Evolutionary conservation across 30 jellyfish, hydroid and myxozoan genomes (phyloP).

Genomic region (Mastigias papua): DNA sequence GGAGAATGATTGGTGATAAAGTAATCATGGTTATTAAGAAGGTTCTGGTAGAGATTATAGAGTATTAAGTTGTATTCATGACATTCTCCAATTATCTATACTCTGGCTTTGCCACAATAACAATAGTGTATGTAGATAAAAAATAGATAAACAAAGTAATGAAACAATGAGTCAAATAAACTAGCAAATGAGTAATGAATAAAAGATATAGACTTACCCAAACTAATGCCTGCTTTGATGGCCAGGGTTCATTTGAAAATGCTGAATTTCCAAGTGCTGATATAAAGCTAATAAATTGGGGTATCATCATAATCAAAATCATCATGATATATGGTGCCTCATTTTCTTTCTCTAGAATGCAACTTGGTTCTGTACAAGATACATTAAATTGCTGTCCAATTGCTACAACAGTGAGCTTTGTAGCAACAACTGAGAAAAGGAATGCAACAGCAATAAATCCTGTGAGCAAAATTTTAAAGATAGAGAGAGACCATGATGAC

Average conservation of each 20-base stretch:
- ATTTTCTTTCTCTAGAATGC: slow-evolving; percentile 4
- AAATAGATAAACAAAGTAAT: too few relatives aligned
- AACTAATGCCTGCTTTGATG: slow-evolving; percentile 57
- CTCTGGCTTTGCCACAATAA: not conserved
- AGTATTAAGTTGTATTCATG: too few relatives aligned
- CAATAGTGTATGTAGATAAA: too few relatives aligned
- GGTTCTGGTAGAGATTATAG: too few relatives aligned
- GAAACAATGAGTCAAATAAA: not conserved
- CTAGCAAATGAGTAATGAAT: not conserved
- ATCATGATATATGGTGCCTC: slow-evolving; percentile 75
- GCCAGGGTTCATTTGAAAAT: slow-evolving; percentile 79
- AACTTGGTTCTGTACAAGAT: not conserved
- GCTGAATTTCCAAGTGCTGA: slow-evolving; percentile 65
- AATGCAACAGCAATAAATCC: slow-evolving; percentile 57
- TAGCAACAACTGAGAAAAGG: slow-evolving; percentile 55
- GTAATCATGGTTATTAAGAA: too few relatives aligned
- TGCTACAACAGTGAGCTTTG: slow-evolving; percentile 72
- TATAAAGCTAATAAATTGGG: slow-evolving; percentile 66
- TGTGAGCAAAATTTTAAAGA: slow-evolving; percentile 63
- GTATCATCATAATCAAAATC: slow-evolving; percentile 75
- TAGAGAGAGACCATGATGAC: slow-evolving; percentile 63
- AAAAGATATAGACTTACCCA: slow-evolving; percentile 47
- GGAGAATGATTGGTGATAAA: too few relatives aligned
- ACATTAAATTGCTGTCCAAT: slow-evolving; percentile 56
- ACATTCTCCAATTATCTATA: too few relatives aligned